phyloP scores from a whole-genome alignment of 2,797 vertebrate genomes.

The Xenops minutus region DNA sequence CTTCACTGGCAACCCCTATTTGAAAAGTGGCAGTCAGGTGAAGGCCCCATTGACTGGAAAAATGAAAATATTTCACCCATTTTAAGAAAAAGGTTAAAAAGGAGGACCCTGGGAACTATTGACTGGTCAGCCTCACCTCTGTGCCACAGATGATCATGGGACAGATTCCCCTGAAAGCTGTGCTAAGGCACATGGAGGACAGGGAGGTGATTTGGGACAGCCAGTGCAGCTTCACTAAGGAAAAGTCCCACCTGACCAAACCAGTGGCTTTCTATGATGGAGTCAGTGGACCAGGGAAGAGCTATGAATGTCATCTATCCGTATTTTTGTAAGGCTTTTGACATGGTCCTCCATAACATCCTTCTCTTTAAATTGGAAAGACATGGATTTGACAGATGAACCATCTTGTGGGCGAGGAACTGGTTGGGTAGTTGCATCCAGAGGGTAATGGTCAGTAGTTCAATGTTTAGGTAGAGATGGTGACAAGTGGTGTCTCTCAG shows the following conservation, averaged over 20 bases:
- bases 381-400: neutral
- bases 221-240: neutral
- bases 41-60: neutral
- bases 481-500: neutral
- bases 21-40: neutral
- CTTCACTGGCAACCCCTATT: neutral
- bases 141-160: fast-evolving
- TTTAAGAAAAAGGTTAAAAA: neutral
- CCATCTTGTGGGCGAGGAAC: neutral
- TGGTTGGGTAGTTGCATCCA: too few species aligned
- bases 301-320: neutral
- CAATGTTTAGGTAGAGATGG: neutral
- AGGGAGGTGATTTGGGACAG: neutral
- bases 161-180: neutral
- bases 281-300: neutral
- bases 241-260: neutral
- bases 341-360: neutral
- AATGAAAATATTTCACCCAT: neutral
- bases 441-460: neutral
- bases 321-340: neutral
- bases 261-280: neutral
- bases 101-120: neutral
- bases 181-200: neutral
- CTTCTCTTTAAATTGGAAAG: neutral
- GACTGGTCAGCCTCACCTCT: neutral